Evolutionary conservation across 2,797 vertebrate species (phyloP), one percentile per base, ranked within the genome.

Genomic region (Coccyzus lansbergi): DNA sequence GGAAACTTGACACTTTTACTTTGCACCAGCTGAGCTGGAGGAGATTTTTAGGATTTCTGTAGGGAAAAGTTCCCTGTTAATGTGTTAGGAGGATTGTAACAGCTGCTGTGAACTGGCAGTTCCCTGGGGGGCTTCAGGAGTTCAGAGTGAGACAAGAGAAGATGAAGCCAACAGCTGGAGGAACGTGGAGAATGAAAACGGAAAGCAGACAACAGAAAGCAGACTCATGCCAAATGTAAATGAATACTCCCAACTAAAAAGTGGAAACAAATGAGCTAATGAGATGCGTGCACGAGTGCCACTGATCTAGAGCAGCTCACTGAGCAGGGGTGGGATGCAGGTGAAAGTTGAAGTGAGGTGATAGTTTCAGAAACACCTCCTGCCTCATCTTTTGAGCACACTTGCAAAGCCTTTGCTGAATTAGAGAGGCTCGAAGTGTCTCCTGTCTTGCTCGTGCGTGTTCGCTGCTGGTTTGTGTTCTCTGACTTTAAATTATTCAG

Each of bases 301-400:
- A 0, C 1, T 29, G 51, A 70, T 58, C 38, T n/a, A 0, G 3
- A 67, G 72, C 44, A 5, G 5, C 58, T 63, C 4, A 0, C 3
- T 1, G 40, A 42, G 55, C 62, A 24, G 68, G 29, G 38, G 1
- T 42, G 33, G 83, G 68, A 55, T 48, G 58, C 68, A 33, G 55
- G 36, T 76, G 46, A 42, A 33, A 64, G 78, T 6, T 52, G 62
- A 63, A 48, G 49, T 1, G 58, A 68, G 51, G 63, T 33, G 58
- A 38, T 8, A 4, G 2, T 33, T 88, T 51, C 53, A 51, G 62
- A 26, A 83, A 12, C 34, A 65, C 28, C 53, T 75, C 46, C 26
- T 18, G 10, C 71, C 18, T 7, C 2, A 38, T n/a, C 12, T 71
- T 75, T 6, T 7, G 42, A 58, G 33, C 6, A 2, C 0, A 2